phyloP scores from a whole-genome alignment of 2,113 vertebrate genomes.

The Carassius gibelio region DNA sequence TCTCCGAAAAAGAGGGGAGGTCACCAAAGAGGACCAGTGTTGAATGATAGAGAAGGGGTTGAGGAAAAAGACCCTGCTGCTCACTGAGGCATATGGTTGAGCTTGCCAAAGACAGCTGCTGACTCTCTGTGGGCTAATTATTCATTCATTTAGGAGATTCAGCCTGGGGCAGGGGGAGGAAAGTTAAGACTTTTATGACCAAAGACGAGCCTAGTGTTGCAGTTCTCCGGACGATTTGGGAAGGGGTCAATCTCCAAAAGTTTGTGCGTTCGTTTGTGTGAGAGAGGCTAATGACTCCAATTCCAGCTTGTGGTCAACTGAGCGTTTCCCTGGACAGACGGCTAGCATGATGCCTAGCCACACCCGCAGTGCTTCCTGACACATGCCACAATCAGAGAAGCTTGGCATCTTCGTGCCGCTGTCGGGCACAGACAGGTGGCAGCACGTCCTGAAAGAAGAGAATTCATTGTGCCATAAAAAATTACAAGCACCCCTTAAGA shows the following conservation, averaged over 20 bases:
- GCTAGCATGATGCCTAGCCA: constrained; percentile 53
- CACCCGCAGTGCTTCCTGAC: constrained; percentile 61
- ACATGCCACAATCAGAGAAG: constrained; percentile 51
- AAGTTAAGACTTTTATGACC: constrained; percentile 8
- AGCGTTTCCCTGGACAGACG: constrained; percentile 34
- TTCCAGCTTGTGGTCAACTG: constrained; percentile 10
- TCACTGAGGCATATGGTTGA: constrained; percentile 61
- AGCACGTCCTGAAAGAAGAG: constrained; percentile 23
- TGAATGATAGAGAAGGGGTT: constrained; percentile 52
- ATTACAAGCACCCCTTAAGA: constrained; percentile 4
- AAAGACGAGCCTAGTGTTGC: neutral
- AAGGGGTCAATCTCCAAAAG: neutral
- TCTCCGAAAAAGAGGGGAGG: constrained; percentile 9
- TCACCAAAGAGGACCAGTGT: neutral
- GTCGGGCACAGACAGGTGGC: constrained; percentile 52
- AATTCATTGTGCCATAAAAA: constrained; percentile 16
- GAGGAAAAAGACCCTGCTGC: constrained; percentile 43
- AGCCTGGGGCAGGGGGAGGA: constrained; percentile 27
- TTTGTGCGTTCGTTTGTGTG: constrained; percentile 9
- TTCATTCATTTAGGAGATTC: constrained; percentile 48
- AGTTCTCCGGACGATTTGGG: neutral
- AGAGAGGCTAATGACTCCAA: constrained; percentile 52
- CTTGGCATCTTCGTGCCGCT: constrained; percentile 56
- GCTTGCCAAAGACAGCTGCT: constrained; percentile 62
- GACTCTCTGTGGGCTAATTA: constrained; percentile 63